These are phyloP conservation scores for Pararge aegeria DNA, from an alignment of 1,140 invertebrate species.

Conservation along the genomic window DNA sequence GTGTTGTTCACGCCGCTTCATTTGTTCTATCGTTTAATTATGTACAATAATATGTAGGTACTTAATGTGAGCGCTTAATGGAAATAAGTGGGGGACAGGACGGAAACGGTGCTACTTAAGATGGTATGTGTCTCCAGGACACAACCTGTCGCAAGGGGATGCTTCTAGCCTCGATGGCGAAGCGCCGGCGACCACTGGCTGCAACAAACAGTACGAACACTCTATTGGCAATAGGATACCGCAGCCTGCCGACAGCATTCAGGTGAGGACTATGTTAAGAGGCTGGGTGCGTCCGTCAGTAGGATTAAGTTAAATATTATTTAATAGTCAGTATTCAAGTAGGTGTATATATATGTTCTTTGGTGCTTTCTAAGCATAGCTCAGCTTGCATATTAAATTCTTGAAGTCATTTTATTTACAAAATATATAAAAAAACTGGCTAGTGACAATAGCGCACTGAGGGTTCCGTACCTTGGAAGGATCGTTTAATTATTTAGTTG, in stretches of 20 bases:
- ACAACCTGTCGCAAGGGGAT: constrained; percentile 94
- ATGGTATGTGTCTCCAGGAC: constrained; percentile 85
- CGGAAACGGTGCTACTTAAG: constrained; percentile 63
- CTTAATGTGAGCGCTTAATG: constrained; percentile 41
- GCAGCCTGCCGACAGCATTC: constrained; percentile 81
- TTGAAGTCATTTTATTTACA: too few species aligned
- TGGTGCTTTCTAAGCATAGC: background rate
- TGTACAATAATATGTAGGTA: constrained; percentile 32
- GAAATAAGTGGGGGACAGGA: constrained; percentile 36
- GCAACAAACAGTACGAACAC: constrained; percentile 93
- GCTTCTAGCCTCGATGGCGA: constrained; percentile 93
- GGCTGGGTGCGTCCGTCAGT: background rate
- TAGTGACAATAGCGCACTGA: too few species aligned
- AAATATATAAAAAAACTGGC: too few species aligned
- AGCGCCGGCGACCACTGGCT: constrained; percentile 86
- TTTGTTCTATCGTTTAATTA: constrained; percentile 49
- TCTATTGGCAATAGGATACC: constrained; percentile 83
- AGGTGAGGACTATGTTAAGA: constrained; percentile 66
- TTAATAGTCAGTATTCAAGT: background rate
- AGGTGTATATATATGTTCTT: background rate
- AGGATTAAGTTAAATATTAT: background rate
- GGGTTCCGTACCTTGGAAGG: too few species aligned
- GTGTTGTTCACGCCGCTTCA: constrained; percentile 71
- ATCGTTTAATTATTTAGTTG: too few species aligned
- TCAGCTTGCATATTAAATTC: background rate